Evolutionary conservation across 1,140 invertebrate genomes (phyloP), one percentile per base, ranked within the genome.

Genomic region (Protaetia brevitarsis): DNA sequence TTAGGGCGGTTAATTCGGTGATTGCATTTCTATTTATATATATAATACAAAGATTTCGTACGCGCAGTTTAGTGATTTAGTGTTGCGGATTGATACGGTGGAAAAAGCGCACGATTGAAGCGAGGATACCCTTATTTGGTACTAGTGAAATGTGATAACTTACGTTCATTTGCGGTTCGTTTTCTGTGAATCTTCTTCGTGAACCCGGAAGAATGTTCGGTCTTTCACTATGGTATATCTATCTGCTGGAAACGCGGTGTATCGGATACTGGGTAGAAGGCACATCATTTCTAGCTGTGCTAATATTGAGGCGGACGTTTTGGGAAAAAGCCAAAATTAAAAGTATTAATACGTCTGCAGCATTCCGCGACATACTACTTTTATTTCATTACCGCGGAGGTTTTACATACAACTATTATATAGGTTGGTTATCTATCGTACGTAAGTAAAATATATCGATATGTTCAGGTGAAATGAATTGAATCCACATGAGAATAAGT

Each of bases 291-390:
- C 45, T 66, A 63, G 65, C 41, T 21, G 62, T 26, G 65, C 60
- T 66, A 66, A 66, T 66, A 66, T 66, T 66, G n/a, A 66, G 60
- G 7, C 60, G 60, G 16, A 26, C 60, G 59, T 41, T 30, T 66
- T 66, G 65, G 59, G 16, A 66, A 31, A 66, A 56, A 45, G 65
- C 65, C 65, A 66, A 66, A 66, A 63, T 27, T 64, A 30, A 56
- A 62, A 51, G 63, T 64, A 64, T 64, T 64, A 56, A 64, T 64
- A 64, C 63, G 26, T 29, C 57, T 29, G 13, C 41, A 19, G 16
- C 41, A 51, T 51, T 51, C 41, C 41, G 19, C 41, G 41, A 19
- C 19, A 51, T 5, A 51, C 41, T 51, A 19, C 13, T 51, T 51
- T 51, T 51, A 23, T 51, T 51, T 51, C 41, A 51, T 51, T 51